Percentiles rank a stretch among this genome's conserved stretches.
phyloP scores from a whole-genome alignment of 2,888 invertebrate genomes.

The Archips crataeganus region DNA sequence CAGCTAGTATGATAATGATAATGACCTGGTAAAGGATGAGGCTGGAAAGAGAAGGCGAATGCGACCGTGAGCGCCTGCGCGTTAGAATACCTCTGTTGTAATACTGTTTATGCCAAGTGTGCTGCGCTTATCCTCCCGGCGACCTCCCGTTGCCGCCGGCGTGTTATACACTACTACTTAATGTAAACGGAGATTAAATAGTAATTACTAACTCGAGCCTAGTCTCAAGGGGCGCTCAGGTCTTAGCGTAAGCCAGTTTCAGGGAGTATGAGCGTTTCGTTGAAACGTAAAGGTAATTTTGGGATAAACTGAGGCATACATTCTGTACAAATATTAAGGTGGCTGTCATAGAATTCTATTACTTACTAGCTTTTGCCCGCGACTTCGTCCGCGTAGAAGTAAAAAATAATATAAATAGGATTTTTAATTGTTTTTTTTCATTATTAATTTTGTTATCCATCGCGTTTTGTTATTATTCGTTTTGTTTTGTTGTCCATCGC shows the following conservation, averaged over 20 bases:
- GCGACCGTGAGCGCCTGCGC: too few relatives aligned
- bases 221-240: neutral
- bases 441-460: too few relatives aligned
- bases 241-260: neutral
- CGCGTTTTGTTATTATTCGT: too few relatives aligned
- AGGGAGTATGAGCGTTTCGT: neutral
- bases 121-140: neutral
- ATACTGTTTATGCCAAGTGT: neutral
- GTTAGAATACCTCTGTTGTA: neutral
- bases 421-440: too few relatives aligned
- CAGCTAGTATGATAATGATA: too few relatives aligned
- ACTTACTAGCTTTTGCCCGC: too few relatives aligned
- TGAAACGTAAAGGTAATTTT: neutral
- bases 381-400: too few relatives aligned
- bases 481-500: too few relatives aligned
- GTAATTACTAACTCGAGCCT: slow-evolving; percentile 9
- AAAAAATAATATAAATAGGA: too few relatives aligned
- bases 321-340: neutral
- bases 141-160: neutral
- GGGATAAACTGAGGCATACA: neutral
- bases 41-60: too few relatives aligned
- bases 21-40: too few relatives aligned
- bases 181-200: slow-evolving; percentile 12
- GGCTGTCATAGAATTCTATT: too few relatives aligned
- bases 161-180: slow-evolving; percentile 10